These are phyloP conservation scores for Trichogramma dendrolimi DNA, from an alignment of 2,888 invertebrate genomes.

Conservation along the genomic window DNA sequence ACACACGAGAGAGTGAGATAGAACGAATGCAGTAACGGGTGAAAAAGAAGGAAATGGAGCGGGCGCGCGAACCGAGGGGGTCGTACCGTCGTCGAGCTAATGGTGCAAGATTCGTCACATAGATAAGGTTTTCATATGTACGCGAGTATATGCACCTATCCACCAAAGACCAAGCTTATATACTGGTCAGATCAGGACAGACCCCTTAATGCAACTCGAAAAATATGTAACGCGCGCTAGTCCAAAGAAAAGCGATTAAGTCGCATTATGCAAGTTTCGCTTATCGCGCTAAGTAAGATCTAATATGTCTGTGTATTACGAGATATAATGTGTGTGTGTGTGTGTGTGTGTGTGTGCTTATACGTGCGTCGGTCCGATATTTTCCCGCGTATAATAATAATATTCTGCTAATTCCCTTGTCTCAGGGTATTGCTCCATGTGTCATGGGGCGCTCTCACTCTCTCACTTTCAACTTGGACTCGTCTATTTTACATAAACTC, in stretches of 20 bases:
- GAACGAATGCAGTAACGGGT: constrained; percentile 3
- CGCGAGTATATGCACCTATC: too few species aligned
- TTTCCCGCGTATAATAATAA: too few species aligned
- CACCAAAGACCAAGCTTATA: constrained; percentile 11
- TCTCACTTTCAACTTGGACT: background rate
- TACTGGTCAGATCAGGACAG: constrained; percentile 39
- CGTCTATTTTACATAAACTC: too few species aligned
- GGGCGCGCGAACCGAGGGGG: constrained; percentile 9
- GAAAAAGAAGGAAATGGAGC: constrained; percentile 22
- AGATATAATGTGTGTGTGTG: too few species aligned
- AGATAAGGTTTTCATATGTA: constrained; percentile 26
- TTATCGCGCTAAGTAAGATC: constrained; percentile 53
- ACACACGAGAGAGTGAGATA: background rate
- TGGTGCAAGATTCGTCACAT: constrained; percentile 32
- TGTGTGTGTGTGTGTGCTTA: too few species aligned
- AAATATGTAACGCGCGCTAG: constrained; percentile 41
- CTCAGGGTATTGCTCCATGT: too few species aligned
- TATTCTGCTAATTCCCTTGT: too few species aligned
- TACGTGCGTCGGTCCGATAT: too few species aligned
- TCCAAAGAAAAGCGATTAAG: constrained; percentile 47
- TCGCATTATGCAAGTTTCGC: constrained; percentile 45
- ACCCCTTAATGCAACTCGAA: constrained; percentile 47
- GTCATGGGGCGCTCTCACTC: background rate
- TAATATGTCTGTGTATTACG: constrained; percentile 35
- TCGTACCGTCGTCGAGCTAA: constrained; percentile 5